Evolutionary conservation across 2,888 invertebrate genomes (phyloP).

Genomic region (Melolontha melolontha): DNA sequence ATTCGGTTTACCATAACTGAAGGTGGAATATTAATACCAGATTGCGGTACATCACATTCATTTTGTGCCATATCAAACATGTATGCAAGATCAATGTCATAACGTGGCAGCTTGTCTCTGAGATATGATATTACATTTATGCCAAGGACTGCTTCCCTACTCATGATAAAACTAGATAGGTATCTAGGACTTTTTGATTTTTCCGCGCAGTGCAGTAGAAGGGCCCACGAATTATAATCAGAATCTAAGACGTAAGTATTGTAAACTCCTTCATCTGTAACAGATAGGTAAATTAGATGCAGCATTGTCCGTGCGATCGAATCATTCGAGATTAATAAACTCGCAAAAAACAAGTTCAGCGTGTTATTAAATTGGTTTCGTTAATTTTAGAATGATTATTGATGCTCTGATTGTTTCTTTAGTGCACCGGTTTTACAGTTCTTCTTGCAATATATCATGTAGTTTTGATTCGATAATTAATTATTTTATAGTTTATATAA

Average conservation of each 20-base stretch:
- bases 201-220: constrained; percentile 88
- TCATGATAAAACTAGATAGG: constrained; percentile 85
- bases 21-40: constrained; percentile 58
- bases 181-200: constrained; percentile 83
- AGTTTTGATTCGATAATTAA: no score
- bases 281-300: constrained; percentile 35
- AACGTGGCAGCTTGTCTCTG: constrained; percentile 81
- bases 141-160: constrained; percentile 71
- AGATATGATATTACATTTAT: constrained; percentile 80
- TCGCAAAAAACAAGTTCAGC: neutral
- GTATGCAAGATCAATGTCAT: constrained; percentile 87
- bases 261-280: constrained; percentile 86
- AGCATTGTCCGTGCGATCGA: no score
- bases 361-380: constrained; percentile 6
- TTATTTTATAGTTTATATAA: neutral
- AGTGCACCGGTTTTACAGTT: neutral
- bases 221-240: constrained; percentile 85
- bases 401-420: constrained; percentile 21
- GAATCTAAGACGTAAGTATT: constrained; percentile 89
- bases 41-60: constrained; percentile 69
- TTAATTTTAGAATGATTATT: neutral
- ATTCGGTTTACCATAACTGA: constrained; percentile 56
- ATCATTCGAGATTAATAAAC: neutral
- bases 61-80: constrained; percentile 86
- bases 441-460: no score